Evolutionary conservation across 2,797 vertebrate species (phyloP).

Genomic region (Phoebastria nigripes): DNA sequence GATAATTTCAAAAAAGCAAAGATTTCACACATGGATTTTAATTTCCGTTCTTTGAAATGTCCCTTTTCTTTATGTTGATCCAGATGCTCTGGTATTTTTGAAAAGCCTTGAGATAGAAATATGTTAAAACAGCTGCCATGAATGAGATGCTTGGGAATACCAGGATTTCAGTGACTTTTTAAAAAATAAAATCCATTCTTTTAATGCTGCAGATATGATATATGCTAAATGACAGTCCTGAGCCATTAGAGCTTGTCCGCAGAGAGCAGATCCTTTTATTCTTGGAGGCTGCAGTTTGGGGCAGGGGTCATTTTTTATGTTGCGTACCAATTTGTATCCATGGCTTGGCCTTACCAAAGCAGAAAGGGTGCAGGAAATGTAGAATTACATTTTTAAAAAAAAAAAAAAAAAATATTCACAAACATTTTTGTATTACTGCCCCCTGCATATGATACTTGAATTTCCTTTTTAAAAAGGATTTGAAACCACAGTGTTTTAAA

Average conservation of each 20-base stretch:
- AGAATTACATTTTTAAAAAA: slow-evolving; percentile 65
- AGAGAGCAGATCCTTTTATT: slow-evolving; percentile 37
- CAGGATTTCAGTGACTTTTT: slow-evolving; percentile 42
- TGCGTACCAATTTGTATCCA: slow-evolving; percentile 70
- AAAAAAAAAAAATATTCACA: neutral
- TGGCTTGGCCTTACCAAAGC: slow-evolving; percentile 82
- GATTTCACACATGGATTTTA: slow-evolving; percentile 66
- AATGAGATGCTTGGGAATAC: neutral
- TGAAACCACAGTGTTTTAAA: slow-evolving; percentile 83
- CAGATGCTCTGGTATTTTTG: slow-evolving; percentile 51
- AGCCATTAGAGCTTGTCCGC: slow-evolving; percentile 39
- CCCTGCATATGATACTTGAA: slow-evolving; percentile 81
- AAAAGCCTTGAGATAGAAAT: slow-evolving; percentile 31
- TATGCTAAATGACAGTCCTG: slow-evolving; percentile 50
- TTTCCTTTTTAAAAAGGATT: slow-evolving; percentile 78
- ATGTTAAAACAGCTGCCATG: slow-evolving; percentile 17
- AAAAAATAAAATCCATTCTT: slow-evolving; percentile 19
- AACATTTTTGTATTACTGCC: slow-evolving; percentile 82
- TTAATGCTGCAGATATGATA: slow-evolving; percentile 59
- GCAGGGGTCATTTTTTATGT: slow-evolving; percentile 62
- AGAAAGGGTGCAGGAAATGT: slow-evolving; percentile 71
- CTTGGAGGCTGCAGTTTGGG: slow-evolving; percentile 51
- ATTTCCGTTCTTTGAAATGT: slow-evolving; percentile 57
- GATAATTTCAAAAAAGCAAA: slow-evolving; percentile 53
- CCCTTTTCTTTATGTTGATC: slow-evolving; percentile 52